phyloP scores from a whole-genome alignment of 2,888 invertebrate genomes.

The Neocrepidodera transversa region DNA sequence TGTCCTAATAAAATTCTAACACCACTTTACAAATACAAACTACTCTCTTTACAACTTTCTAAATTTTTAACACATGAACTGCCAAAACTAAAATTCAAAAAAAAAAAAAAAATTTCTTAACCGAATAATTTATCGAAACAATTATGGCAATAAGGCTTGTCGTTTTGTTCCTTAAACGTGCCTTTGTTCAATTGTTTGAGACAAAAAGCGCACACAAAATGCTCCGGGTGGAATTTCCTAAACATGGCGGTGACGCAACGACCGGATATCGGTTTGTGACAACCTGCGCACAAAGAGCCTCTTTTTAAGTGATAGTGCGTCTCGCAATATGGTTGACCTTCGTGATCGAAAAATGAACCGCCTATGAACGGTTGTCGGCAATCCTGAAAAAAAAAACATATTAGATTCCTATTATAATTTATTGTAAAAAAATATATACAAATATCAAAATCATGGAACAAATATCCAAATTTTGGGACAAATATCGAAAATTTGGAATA shows the following conservation, averaged over 20 bases:
- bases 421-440: no score
- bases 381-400: conserved; percentile 75
- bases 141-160: conserved; percentile 97
- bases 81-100: no score
- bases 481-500: no score
- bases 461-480: no score
- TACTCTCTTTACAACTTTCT: no score
- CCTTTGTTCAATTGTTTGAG: conserved; percentile 97
- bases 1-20: no score
- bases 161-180: conserved; percentile 98
- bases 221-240: conserved; percentile 98
- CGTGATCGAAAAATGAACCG: conserved; percentile 98
- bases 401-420: no score
- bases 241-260: conserved; percentile 99
- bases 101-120: conserved; percentile 58
- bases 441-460: no score
- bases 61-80: no score
- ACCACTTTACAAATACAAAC: no score
- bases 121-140: conserved; percentile 98
- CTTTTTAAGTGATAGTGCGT: conserved; percentile 98
- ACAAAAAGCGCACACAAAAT: conserved; percentile 99
- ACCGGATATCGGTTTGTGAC: conserved; percentile 96
- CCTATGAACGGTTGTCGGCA: conserved; percentile 96
- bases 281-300: conserved; percentile 96
- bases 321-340: conserved; percentile 97